Percentiles rank a stretch among this genome's conserved stretches.
Evolutionary conservation across 2,888 invertebrate genomes (phyloP).

Genomic region (Nycteola revayana): DNA sequence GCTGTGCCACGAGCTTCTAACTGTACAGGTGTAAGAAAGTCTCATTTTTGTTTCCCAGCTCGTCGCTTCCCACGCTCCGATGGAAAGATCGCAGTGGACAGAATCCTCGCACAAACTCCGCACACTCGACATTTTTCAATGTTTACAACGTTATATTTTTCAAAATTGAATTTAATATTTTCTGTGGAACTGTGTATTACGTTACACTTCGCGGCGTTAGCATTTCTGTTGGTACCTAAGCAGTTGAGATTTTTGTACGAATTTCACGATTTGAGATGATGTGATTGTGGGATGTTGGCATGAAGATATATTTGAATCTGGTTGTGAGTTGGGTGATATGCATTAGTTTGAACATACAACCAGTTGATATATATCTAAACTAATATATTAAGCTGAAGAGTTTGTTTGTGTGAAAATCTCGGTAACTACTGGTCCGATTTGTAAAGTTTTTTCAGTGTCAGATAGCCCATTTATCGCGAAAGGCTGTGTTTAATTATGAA

Average conservation of each 20-base stretch:
- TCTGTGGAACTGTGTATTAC: slow-evolving; percentile 5
- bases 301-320: too few species aligned
- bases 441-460: too few species aligned
- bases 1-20: too few species aligned
- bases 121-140: slow-evolving; percentile 34
- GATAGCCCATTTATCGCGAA: too few species aligned
- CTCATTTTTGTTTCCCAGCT: not conserved
- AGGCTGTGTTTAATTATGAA: too few species aligned
- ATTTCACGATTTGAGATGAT: not conserved
- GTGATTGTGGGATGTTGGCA: not conserved
- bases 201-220: slow-evolving; percentile 7
- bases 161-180: slow-evolving; percentile 33
- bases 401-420: too few species aligned
- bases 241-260: not conserved
- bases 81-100: slow-evolving; percentile 26
- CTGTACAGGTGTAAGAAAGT: too few species aligned
- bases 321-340: not conserved
- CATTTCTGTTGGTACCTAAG: slow-evolving; percentile 2
- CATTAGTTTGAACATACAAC: too few species aligned
- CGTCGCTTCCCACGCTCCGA: slow-evolving; percentile 8
- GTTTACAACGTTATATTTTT: slow-evolving; percentile 32
- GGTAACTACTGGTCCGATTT: too few species aligned
- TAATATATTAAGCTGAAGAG: too few species aligned
- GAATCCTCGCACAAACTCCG: slow-evolving; percentile 26
- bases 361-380: too few species aligned